Base-by-base conservation (phyloP, 2,888 invertebrate genomes). In the Polyommatus iphigenia region DNA sequence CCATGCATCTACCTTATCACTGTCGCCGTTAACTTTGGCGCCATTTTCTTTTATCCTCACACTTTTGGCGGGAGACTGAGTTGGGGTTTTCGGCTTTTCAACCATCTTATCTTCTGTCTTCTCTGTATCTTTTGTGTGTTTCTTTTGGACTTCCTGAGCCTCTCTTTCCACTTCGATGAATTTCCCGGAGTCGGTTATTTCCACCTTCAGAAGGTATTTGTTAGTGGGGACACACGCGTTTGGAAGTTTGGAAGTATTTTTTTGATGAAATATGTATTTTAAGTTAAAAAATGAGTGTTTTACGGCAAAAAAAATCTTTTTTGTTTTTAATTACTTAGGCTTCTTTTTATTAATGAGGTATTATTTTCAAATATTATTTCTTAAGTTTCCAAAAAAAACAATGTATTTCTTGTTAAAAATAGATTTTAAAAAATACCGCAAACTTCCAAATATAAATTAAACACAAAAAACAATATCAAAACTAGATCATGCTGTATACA, bases 121-220 rank as follows among this genome's bases (percentile, higher is more conserved):
- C 18, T 81, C 84, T 81, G 54, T 82, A 76, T 77, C 84, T 78
- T 75, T 82, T 78, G 76, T 83, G 79, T 82, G 80, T 83, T 79
- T 83, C 81, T 81, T 84, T 85, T 80, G 83, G 80, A 81, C 83
- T 13, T 88, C 87, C 72, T 81, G 79, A n/a, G 83, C 83, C 3
- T 90, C 89, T 41, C 90, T 87, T 81, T 94, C 94, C 77, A 94
- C 90, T 88, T 94, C 94, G 86, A 94, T 92, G 90, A 94, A 94
- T 85, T 93, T 94, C 20, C 94, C 94, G 81, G 92, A 90, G 83
- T 92, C 91, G 71, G 94, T 94, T 86, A 94, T 83, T 93, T 94
- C 94, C 81, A 94, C 93, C 94, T 94, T 93, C 85, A 83, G 88
- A 86, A 85, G 86, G 80, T 81, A 84, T 84, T 85, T 81, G 91